Evolutionary conservation across 2,113 vertebrate species (phyloP), one percentile per base, ranked within the genome.

Genomic region (Nesospiza acunhae): DNA sequence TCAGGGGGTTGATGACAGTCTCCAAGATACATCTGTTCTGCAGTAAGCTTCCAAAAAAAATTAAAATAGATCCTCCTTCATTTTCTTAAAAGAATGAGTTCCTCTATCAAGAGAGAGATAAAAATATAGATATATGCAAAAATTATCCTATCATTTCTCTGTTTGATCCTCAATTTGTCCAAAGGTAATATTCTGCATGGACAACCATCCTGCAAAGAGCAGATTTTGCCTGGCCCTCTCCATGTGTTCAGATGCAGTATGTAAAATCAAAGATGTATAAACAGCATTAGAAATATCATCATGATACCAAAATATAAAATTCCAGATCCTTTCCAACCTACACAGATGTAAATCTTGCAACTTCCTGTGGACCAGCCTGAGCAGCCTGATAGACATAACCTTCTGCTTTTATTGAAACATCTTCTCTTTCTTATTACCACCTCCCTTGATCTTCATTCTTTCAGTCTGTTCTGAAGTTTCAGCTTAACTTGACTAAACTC

Each of bases 1-100:
- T 96, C 97, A 96, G 98, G 98, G 97, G 97, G 97, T 97, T 98
- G 98, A 98, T 98, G 97, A 98, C 95, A 96, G 87, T 89, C 92
- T 87, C 75, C 47, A 84, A 93, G 63, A 82, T 91, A 60, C 95
- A 94, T 94, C 95, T 97, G 93, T 85, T 97, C 95, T 92, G 96
- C 89, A 84, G 84, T 92, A 95, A 95, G 76, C 80, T 97, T 97
- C 94, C 84, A 46, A 93, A 95, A 82, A 98, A 98, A 93, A 89
- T 67, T 92, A 84, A 90, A 68, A 53, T 37, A 89, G 72, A 89
- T 55, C 70, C 63, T 87, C 44, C 78, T 81, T 85, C 69, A 62
- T 87, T 90, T 94, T 91, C 62, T 78, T 76, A 50, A 90, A 93
- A 90, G 47, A 80, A 31, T 47, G 53, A 95, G 64, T 89, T 95